Conservation (phyloP, 2,888 invertebrate species). For the Koerneria pararmatus region DNA sequence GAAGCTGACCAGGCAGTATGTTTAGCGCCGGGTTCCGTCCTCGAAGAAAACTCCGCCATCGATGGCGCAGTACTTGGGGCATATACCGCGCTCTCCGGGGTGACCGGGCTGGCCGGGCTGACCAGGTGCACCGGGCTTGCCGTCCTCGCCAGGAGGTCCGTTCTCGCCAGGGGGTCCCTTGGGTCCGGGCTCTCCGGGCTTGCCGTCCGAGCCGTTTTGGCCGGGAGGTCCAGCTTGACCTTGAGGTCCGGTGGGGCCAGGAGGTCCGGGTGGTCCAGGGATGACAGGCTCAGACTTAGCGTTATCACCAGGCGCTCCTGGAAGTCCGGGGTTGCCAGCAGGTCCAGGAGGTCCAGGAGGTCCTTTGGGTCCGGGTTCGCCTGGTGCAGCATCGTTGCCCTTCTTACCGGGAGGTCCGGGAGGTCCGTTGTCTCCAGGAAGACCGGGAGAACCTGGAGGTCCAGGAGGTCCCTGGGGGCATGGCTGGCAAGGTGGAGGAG, state of each 20-base stretch:
- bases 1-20: background rate
- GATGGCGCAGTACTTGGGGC: slow-evolving; percentile 38
- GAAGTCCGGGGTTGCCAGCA: slow-evolving; percentile 32
- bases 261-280: slow-evolving; percentile 42
- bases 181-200: slow-evolving; percentile 39
- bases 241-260: slow-evolving; percentile 41
- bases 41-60: slow-evolving; percentile 30
- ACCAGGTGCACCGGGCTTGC: slow-evolving; percentile 39
- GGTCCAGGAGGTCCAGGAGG: slow-evolving; percentile 49
- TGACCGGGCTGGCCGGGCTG: slow-evolving; percentile 39
- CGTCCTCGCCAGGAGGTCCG: slow-evolving; percentile 31
- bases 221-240: slow-evolving; percentile 44
- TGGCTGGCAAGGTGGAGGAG: slow-evolving; percentile 48
- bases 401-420: slow-evolving; percentile 42
- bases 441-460: slow-evolving; percentile 47
- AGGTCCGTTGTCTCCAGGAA: slow-evolving; percentile 45
- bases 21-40: slow-evolving; percentile 25
- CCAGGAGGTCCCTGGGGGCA: slow-evolving; percentile 45
- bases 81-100: slow-evolving; percentile 38
- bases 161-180: slow-evolving; percentile 22
- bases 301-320: slow-evolving; percentile 37
- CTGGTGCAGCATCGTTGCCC: slow-evolving; percentile 46
- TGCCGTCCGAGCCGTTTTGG: slow-evolving; percentile 41
- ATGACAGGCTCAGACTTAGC: slow-evolving; percentile 25
- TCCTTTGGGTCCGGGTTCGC: slow-evolving; percentile 49